phyloP scores from a whole-genome alignment of 2,888 invertebrate genomes.

The Leistus spinibarbis region DNA sequence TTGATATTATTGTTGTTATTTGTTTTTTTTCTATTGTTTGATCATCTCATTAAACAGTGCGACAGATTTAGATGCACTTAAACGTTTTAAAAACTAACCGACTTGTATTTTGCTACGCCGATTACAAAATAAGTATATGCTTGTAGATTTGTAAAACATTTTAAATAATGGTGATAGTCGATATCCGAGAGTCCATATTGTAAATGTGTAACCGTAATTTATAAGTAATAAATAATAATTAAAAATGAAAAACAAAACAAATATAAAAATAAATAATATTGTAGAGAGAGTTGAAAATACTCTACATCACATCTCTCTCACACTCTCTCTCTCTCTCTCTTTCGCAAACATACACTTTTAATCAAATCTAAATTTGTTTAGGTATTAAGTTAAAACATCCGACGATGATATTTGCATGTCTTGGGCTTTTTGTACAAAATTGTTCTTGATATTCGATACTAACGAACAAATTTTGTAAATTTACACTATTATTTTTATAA shows the following conservation, averaged over 20 bases:
- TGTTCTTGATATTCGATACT: constrained; percentile 32
- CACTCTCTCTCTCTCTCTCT: neutral
- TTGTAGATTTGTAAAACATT: constrained; percentile 35
- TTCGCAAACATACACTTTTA: neutral
- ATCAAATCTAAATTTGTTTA: constrained; percentile 3
- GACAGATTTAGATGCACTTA: constrained; percentile 27
- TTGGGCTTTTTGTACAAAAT: constrained; percentile 35
- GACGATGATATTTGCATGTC: constrained; percentile 34
- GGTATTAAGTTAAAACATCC: constrained; percentile 34
- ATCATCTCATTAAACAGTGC: constrained; percentile 27
- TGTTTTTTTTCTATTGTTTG: too few species aligned
- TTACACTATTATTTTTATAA: too few species aligned
- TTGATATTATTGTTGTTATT: constrained; percentile 29
- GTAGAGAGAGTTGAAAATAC: neutral
- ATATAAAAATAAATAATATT: neutral
- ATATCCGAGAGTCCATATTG: constrained; percentile 38
- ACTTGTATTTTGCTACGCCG: constrained; percentile 39
- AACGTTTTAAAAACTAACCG: constrained; percentile 29
- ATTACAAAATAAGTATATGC: constrained; percentile 37
- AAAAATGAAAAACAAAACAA: constrained; percentile 12
- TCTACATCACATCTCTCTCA: neutral
- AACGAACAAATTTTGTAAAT: neutral
- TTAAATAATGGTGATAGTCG: constrained; percentile 34
- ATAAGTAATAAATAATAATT: constrained; percentile 30
- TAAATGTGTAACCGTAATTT: constrained; percentile 35